A percentile compares a stretch with the other conserved stretches of the same genome.
These are phyloP conservation scores for Sebastes matsubarae DNA, from an alignment of 2,797 vertebrate genomes.

Conservation along the genomic window DNA sequence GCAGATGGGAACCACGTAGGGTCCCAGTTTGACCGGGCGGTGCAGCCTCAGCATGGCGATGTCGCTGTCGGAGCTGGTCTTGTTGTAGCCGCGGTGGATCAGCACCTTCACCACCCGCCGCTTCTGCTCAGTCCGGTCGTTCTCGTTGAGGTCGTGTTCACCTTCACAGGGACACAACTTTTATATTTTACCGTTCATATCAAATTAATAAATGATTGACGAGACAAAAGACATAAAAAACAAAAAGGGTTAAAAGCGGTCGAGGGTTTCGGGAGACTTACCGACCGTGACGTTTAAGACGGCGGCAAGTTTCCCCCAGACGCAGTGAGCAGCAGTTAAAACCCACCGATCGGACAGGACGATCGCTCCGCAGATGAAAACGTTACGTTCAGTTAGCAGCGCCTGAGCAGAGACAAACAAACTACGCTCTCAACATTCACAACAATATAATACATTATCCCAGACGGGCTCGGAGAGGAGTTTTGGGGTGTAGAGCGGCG, in stretches of 20 bases:
- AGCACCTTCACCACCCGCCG: slow-evolving; percentile 74
- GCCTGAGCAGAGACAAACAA: slow-evolving; percentile 73
- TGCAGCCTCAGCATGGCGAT: slow-evolving; percentile 87
- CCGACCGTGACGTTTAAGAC: slow-evolving; percentile 80
- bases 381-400: slow-evolving; percentile 62
- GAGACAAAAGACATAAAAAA: background rate
- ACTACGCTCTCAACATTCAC: too few relatives aligned
- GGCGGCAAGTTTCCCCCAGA: slow-evolving; percentile 41
- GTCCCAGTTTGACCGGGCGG: slow-evolving; percentile 72
- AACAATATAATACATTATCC: background rate
- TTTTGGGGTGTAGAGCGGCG: too few relatives aligned
- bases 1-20: slow-evolving; percentile 86
- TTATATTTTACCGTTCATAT: background rate
- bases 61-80: slow-evolving; percentile 78
- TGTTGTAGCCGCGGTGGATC: slow-evolving; percentile 79
- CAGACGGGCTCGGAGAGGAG: too few relatives aligned
- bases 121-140: slow-evolving; percentile 83
- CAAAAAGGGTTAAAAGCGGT: background rate
- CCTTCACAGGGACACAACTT: slow-evolving; percentile 72
- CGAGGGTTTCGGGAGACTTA: slow-evolving; percentile 49
- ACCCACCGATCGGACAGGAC: slow-evolving; percentile 87
- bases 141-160: slow-evolving; percentile 72
- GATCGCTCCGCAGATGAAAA: slow-evolving; percentile 84
- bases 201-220: too few relatives aligned
- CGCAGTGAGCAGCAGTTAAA: slow-evolving; percentile 92